Conservation (phyloP, 2,888 invertebrate species). For the Protodeltote pygarga region DNA sequence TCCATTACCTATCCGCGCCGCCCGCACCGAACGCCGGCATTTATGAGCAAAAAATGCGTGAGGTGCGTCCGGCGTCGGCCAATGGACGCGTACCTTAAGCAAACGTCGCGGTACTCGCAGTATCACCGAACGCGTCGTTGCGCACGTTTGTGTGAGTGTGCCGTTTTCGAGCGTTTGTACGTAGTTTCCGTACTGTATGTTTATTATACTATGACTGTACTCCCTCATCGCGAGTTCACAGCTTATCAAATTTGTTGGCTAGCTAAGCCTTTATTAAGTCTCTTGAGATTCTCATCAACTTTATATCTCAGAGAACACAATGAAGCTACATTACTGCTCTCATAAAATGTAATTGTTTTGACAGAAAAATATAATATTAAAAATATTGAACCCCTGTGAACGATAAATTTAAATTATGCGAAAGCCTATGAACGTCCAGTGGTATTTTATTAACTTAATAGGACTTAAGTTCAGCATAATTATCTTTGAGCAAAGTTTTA, state of each 20-base stretch:
- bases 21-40: no score
- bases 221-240: slow-evolving; percentile 39
- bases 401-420: slow-evolving; percentile 43
- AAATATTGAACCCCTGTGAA: slow-evolving; percentile 39
- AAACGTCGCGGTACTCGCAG: no score
- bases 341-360: slow-evolving; percentile 46
- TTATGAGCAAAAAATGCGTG: no score
- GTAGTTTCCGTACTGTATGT: no score
- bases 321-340: slow-evolving; percentile 25
- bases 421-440: slow-evolving; percentile 33
- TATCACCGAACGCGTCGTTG: no score
- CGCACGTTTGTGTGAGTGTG: no score
- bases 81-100: no score
- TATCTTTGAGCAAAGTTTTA: slow-evolving; percentile 36
- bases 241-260: slow-evolving; percentile 52
- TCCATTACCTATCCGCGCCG: no score
- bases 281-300: slow-evolving; percentile 56
- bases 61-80: no score
- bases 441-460: slow-evolving; percentile 46
- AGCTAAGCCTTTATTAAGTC: slow-evolving; percentile 45
- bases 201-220: no score
- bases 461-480: slow-evolving; percentile 37
- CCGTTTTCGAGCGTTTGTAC: no score
- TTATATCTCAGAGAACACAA: slow-evolving; percentile 51
- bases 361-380: slow-evolving; percentile 42